These are phyloP conservation scores for Euphysa ruthae DNA, from an alignment of 30 jellyfish, hydroid and myxozoan species.

Conservation along the genomic window DNA sequence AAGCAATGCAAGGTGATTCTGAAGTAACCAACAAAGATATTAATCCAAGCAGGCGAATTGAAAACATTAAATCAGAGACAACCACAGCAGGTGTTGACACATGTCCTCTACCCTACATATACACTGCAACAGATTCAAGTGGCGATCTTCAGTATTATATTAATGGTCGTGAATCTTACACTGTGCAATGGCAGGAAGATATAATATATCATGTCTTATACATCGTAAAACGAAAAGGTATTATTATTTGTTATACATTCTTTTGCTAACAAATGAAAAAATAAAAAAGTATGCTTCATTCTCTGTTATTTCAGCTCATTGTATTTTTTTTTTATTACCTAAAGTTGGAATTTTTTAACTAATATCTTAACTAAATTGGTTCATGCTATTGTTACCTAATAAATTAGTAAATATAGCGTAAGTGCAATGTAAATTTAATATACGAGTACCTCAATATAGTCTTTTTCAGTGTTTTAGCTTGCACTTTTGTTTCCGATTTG, in stretches of 20 bases:
- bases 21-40: slow-evolving; percentile 11
- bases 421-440: too few relatives aligned
- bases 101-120: slow-evolving; percentile 6
- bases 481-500: too few relatives aligned
- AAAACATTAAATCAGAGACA: neutral
- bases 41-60: slow-evolving; percentile 14
- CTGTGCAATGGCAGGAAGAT: slow-evolving; percentile 27
- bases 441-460: too few relatives aligned
- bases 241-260: neutral
- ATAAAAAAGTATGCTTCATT: too few relatives aligned
- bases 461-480: too few relatives aligned
- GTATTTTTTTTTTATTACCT: neutral
- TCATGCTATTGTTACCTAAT: too few relatives aligned
- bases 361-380: too few relatives aligned
- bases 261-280: too few relatives aligned
- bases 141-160: slow-evolving; percentile 16
- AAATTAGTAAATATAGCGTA: too few relatives aligned
- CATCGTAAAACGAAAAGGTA: slow-evolving; percentile 23
- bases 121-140: slow-evolving; percentile 10
- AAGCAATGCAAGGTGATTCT: slow-evolving; percentile 2
- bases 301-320: too few relatives aligned
- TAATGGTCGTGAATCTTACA: slow-evolving; percentile 19
- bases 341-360: neutral
- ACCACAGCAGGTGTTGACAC: neutral
- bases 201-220: slow-evolving; percentile 14